phyloP scores from a whole-genome alignment of 2,888 invertebrate genomes.

The Thelaira solivaga region DNA sequence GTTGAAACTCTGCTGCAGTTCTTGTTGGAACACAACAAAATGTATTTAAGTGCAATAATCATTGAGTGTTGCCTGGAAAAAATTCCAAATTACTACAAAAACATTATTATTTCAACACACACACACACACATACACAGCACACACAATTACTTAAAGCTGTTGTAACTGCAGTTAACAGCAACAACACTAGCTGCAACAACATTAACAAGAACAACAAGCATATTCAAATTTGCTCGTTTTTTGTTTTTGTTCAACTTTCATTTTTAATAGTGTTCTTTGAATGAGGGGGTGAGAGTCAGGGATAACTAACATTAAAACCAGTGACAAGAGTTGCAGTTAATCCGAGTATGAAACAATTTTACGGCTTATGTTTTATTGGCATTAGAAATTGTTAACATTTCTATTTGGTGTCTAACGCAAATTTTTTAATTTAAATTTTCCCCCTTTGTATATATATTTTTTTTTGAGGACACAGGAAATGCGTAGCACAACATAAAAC shows the following conservation, averaged over 20 bases:
- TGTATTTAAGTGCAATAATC: slow-evolving; percentile 57
- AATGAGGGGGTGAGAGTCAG: background rate
- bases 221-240: slow-evolving; percentile 28
- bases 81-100: slow-evolving; percentile 21
- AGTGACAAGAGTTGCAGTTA: slow-evolving; percentile 37
- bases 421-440: slow-evolving; percentile 31
- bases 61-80: slow-evolving; percentile 28
- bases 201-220: slow-evolving; percentile 3
- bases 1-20: slow-evolving; percentile 8
- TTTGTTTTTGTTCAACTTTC: slow-evolving; percentile 21
- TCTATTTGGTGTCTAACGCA: slow-evolving; percentile 24
- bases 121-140: background rate
- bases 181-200: background rate
- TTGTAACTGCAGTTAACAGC: background rate
- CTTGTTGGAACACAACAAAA: slow-evolving; percentile 1
- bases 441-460: background rate
- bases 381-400: slow-evolving; percentile 18
- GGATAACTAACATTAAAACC: slow-evolving; percentile 39
- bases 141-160: background rate
- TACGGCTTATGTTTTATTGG: background rate
- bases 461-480: slow-evolving; percentile 38
- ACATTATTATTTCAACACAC: slow-evolving; percentile 34
- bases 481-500: slow-evolving; percentile 46
- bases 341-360: slow-evolving; percentile 20
- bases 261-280: slow-evolving; percentile 3